These are phyloP conservation scores for Poeciliopsis turneri DNA, from an alignment of 2,797 vertebrate species.

Conservation along the genomic window DNA sequence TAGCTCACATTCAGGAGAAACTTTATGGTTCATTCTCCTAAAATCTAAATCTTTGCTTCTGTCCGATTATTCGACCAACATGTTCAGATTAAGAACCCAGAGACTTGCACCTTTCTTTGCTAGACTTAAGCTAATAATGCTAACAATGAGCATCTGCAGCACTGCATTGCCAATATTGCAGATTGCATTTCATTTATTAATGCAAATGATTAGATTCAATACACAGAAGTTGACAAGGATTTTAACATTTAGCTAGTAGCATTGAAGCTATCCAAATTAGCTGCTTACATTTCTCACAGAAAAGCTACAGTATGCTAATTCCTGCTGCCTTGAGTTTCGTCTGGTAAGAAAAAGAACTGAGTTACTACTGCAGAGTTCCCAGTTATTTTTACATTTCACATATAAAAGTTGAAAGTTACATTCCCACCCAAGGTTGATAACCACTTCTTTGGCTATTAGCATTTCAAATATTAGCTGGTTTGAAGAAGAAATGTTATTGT, in stretches of 20 bases:
- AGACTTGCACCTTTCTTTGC: neutral
- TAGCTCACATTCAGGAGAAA: neutral
- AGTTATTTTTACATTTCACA: too few relatives aligned
- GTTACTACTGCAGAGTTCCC: too few relatives aligned
- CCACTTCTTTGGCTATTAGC: neutral
- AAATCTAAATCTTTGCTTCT: neutral
- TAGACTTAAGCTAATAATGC: neutral
- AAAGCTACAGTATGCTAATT: too few relatives aligned
- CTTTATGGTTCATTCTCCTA: neutral
- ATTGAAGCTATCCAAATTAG: neutral
- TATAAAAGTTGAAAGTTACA: too few relatives aligned
- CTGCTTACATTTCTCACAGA: neutral
- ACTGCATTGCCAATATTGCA: too few relatives aligned
- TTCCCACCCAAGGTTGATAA: too few relatives aligned
- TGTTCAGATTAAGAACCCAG: neutral
- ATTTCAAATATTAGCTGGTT: neutral
- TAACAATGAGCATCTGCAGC: neutral
- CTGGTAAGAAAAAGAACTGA: too few relatives aligned
- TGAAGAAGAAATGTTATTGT: too few relatives aligned
- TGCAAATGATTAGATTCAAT: neutral
- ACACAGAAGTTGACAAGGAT: neutral
- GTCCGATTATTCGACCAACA: neutral
- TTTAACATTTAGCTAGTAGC: neutral
- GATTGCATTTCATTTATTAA: neutral
- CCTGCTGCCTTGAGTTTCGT: too few relatives aligned